Base-by-base conservation (phyloP, 2,888 invertebrate species). In the Phytoseiulus persimilis region DNA sequence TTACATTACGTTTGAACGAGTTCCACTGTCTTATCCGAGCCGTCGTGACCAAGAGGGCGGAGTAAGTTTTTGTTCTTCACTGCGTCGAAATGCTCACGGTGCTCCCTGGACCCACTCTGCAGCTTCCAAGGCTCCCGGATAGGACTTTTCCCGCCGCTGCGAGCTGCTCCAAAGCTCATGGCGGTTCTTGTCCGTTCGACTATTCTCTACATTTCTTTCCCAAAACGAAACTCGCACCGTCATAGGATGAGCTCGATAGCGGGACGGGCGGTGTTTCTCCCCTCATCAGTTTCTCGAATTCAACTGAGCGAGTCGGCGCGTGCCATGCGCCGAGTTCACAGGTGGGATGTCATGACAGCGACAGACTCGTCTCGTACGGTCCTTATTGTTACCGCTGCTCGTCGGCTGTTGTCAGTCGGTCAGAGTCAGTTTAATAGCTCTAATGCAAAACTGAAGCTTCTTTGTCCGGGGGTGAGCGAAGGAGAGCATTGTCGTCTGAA, bases 261-360 rank as follows among this genome's bases (percentile, higher is more conserved):
- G 28, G 39, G 65, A 65, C 65, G 28, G 65, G 28, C 65, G 65
- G 65, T 23, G 14, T 65, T 28, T 28, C 65, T 65, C 65, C 18
- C 65, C 23, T 65, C 65, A 65, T 65, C 65, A 65, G 65, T 65
- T 65, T 28, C 28, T 28, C 65, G 65, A 65, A 65, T 65, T 65
- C 65, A 65, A 2, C 18, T 65, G 65, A 65, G 65, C 65, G 65
- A 65, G 65, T 65, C 65, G 65, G 65, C 65, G 65, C 65, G 65
- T 65, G 65, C 65, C 65, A 65, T 65, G 9, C 14, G 65, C 65
- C 28, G 23, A 65, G 65, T 65, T 65, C 65, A 65, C 65, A 65
- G 65, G 65, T 65, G 65, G 65, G 65, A 65, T 65, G 65, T 65
- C 65, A 65, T 65, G 65, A 65, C 65, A 65, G 65, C 65, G 65